phyloP scores from a whole-genome alignment of 2,888 invertebrate genomes.

The Drosophila ezoana region DNA sequence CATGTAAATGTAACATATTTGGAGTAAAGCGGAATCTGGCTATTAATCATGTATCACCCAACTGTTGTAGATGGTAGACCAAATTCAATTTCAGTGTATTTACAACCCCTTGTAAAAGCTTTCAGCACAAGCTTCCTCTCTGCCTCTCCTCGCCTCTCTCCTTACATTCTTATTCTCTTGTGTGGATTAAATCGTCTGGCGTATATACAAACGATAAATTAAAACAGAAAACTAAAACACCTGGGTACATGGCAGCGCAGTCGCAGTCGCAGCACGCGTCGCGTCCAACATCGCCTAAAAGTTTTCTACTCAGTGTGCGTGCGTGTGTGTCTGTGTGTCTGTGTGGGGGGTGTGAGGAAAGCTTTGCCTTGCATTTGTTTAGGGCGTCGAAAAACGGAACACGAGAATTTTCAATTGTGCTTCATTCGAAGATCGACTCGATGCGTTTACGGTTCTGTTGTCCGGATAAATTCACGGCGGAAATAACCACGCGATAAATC shows the following conservation, averaged over 20 bases:
- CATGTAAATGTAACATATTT: too few species aligned
- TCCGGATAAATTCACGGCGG: constrained; percentile 26
- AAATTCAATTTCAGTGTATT: constrained; percentile 52
- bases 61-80: constrained; percentile 1
- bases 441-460: constrained; percentile 65
- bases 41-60: constrained; percentile 1
- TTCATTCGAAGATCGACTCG: constrained; percentile 78
- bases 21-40: neutral
- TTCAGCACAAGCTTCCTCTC: constrained; percentile 14
- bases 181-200: constrained; percentile 57
- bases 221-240: constrained; percentile 70
- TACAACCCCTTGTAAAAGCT: constrained; percentile 50
- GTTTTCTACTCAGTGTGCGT: constrained; percentile 29
- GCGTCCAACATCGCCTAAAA: constrained; percentile 29
- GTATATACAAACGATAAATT: constrained; percentile 59
- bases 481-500: constrained; percentile 15
- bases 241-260: constrained; percentile 71
- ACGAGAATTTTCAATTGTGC: constrained; percentile 61
- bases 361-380: constrained; percentile 63
- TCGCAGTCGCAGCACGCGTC: constrained; percentile 40
- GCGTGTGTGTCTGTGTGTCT: constrained; percentile 1
- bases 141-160: neutral
- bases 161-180: neutral
- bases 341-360: constrained; percentile 50
- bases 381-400: constrained; percentile 49